Conservation (phyloP, 2,888 invertebrate species). For the Apantesis nais region DNA sequence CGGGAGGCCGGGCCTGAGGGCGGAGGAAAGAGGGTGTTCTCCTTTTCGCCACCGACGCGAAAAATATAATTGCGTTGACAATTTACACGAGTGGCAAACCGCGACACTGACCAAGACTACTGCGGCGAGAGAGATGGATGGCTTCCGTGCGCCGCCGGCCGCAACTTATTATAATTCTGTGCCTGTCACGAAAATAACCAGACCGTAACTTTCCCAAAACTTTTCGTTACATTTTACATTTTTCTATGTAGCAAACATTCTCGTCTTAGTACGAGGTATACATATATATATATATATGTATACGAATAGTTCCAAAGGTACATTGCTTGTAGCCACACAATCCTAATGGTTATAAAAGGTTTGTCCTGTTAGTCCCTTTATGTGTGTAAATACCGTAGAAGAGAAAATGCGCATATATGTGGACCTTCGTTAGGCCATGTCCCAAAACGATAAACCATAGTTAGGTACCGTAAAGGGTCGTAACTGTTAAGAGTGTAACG, state of each 20-base stretch:
- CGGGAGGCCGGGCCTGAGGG: background rate
- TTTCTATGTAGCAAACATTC: background rate
- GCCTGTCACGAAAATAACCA: background rate
- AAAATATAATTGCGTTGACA: slow-evolving; percentile 25
- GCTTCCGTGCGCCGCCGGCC: background rate
- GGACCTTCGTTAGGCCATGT: background rate
- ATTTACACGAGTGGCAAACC: slow-evolving; percentile 7
- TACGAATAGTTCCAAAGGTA: background rate
- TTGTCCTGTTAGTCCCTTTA: background rate
- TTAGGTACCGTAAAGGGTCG: background rate
- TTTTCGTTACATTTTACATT: background rate
- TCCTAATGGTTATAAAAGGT: background rate
- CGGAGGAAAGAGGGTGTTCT: background rate
- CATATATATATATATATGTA: background rate
- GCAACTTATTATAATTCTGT: slow-evolving; percentile 6
- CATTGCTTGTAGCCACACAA: background rate
- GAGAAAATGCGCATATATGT: background rate
- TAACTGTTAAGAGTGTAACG: background rate
- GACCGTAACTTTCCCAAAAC: background rate
- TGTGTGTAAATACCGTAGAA: background rate
- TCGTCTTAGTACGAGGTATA: background rate
- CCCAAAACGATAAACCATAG: slow-evolving; percentile 4
- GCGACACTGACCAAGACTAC: slow-evolving; percentile 15
- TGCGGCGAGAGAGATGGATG: background rate
- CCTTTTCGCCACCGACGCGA: slow-evolving; percentile 17